phyloP scores from a whole-genome alignment of 2,113 vertebrate genomes.

The Mustelus asterias region DNA sequence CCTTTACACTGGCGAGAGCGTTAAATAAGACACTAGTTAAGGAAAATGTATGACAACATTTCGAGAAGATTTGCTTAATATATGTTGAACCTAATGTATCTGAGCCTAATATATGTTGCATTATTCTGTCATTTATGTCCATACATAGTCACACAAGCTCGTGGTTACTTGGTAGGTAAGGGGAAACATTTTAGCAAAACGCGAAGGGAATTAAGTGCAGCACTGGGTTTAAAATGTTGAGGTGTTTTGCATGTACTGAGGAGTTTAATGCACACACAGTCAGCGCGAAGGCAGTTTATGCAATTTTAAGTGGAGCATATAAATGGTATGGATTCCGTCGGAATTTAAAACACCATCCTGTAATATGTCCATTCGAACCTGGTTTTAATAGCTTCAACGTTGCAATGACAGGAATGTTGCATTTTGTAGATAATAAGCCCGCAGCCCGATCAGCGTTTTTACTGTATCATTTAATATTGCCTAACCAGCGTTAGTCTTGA shows the following conservation, averaged over 20 bases:
- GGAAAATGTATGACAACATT: neutral
- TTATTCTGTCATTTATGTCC: neutral
- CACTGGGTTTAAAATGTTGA: neutral
- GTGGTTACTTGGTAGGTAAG: neutral
- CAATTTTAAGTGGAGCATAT: neutral
- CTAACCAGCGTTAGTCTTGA: neutral
- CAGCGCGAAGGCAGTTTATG: neutral
- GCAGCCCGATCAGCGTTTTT: neutral
- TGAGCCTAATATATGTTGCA: neutral
- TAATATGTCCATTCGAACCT: neutral
- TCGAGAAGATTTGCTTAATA: neutral
- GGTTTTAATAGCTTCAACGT: neutral
- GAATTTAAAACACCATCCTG: neutral
- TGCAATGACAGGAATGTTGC: neutral
- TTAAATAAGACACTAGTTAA: neutral
- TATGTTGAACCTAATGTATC: no score
- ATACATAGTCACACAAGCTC: neutral
- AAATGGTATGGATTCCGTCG: neutral
- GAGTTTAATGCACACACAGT: neutral
- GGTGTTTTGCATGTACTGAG: neutral
- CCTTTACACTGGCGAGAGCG: neutral
- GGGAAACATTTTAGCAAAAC: neutral
- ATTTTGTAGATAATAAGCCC: neutral
- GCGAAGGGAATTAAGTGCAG: neutral
- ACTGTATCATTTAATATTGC: neutral